Percentiles rank a stretch among this genome's conserved stretches.
Conservation (phyloP, 2,888 invertebrate genomes). For the Neelides folsomi region DNA sequence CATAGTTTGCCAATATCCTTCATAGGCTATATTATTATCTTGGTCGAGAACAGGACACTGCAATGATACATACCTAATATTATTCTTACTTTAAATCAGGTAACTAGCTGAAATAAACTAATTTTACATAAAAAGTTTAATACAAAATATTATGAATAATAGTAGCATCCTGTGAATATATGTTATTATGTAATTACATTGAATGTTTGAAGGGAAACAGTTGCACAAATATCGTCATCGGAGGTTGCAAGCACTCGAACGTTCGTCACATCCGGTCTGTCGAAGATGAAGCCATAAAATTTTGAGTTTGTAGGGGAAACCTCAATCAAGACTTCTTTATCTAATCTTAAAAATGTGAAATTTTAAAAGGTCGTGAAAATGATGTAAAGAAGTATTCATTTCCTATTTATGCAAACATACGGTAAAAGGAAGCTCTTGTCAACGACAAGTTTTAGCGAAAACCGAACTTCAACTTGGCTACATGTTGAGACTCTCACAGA, state of each 20-base stretch:
- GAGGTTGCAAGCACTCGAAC: constrained; percentile 8
- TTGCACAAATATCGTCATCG: constrained; percentile 10
- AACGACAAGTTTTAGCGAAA: neutral
- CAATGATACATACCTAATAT: neutral
- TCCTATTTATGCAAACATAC: neutral
- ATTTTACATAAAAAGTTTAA: neutral
- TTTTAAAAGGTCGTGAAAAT: no score
- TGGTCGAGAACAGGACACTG: constrained; percentile 12
- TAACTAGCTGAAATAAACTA: no score
- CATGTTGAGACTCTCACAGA: constrained; percentile 4
- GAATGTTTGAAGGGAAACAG: constrained; percentile 11
- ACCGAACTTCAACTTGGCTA: neutral
- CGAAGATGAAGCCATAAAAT: constrained; percentile 5
- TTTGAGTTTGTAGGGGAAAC: constrained; percentile 5
- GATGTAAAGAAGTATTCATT: no score
- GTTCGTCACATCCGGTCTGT: neutral
- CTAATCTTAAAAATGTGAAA: neutral
- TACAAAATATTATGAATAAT: neutral
- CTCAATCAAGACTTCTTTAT: constrained; percentile 1
- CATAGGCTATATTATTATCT: constrained; percentile 7
- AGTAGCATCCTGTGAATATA: no score
- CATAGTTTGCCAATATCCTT: constrained; percentile 27
- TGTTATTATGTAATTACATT: constrained; percentile 5
- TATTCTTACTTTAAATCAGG: no score
- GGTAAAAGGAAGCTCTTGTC: neutral